Conservation (phyloP, 2,888 invertebrate genomes). For the Stictocephala bisonia region DNA sequence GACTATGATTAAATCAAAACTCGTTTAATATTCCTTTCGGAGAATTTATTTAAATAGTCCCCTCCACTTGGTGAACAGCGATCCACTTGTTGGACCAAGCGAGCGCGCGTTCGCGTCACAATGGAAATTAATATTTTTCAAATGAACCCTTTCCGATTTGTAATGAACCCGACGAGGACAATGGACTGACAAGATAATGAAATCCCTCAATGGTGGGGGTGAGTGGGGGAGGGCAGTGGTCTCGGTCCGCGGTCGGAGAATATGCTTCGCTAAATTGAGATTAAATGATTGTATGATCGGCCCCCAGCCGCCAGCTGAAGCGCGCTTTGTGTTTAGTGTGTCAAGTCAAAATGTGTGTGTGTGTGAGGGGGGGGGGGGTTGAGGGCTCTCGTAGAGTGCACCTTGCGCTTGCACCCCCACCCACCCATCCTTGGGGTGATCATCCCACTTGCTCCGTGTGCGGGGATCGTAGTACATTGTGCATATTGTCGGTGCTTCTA, state of each 20-base stretch:
- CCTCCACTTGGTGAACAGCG: not conserved
- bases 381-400: not conserved
- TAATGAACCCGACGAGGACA: slow-evolving; percentile 34
- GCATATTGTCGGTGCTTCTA: slow-evolving; percentile 5
- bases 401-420: slow-evolving; percentile 9
- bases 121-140: slow-evolving; percentile 45
- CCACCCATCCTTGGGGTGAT: no score
- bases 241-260: slow-evolving; percentile 25
- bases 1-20: not conserved
- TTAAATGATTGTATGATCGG: slow-evolving; percentile 55
- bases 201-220: slow-evolving; percentile 13
- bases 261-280: slow-evolving; percentile 58
- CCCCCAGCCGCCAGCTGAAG: slow-evolving; percentile 24
- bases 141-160: slow-evolving; percentile 44
- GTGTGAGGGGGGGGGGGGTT: not conserved
- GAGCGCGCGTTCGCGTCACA: slow-evolving; percentile 22
- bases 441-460: no score
- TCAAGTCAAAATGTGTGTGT: slow-evolving; percentile 20
- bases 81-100: slow-evolving; percentile 27
- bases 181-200: slow-evolving; percentile 48
- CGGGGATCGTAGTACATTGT: no score
- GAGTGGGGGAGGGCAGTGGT: not conserved
- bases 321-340: slow-evolving; percentile 39
- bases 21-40: slow-evolving; percentile 22
- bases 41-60: slow-evolving; percentile 30